phyloP scores from a whole-genome alignment of 2,888 invertebrate species.

The Rhingia campestris region DNA sequence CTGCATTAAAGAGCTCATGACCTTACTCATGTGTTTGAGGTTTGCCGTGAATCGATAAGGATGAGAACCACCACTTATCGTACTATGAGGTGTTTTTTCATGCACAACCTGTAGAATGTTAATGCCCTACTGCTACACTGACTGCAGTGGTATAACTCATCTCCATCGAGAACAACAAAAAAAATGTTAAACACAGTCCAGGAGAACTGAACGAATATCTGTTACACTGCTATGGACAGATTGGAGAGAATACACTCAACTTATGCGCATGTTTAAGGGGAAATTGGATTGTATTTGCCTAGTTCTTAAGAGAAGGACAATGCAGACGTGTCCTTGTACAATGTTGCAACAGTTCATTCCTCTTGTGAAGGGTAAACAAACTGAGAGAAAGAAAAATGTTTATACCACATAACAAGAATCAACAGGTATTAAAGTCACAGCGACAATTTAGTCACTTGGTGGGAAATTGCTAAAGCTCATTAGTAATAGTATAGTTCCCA shows the following conservation, averaged over 20 bases:
- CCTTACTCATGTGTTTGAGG: conserved; percentile 64
- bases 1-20: conserved; percentile 69
- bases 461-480: conserved; percentile 11
- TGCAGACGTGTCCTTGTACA: conserved; percentile 5
- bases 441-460: not conserved
- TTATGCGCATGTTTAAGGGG: conserved; percentile 37
- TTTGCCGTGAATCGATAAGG: conserved; percentile 52
- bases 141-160: conserved; percentile 72
- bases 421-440: conserved; percentile 11
- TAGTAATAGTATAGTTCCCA: not conserved
- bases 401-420: not conserved
- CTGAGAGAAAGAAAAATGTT: not conserved
- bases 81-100: conserved; percentile 22
- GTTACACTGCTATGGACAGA: too few relatives aligned
- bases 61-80: conserved; percentile 20
- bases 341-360: conserved; percentile 33
- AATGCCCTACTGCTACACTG: conserved; percentile 70
- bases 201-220: conserved; percentile 42
- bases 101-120: conserved; percentile 72
- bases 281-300: conserved; percentile 34
- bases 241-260: not conserved
- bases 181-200: conserved; percentile 4
- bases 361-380: conserved; percentile 1
- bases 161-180: conserved; percentile 32
- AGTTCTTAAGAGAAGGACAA: conserved; percentile 16